Conservation (phyloP, 2,113 vertebrate genomes). For the Chaetorhynchus papuensis region DNA sequence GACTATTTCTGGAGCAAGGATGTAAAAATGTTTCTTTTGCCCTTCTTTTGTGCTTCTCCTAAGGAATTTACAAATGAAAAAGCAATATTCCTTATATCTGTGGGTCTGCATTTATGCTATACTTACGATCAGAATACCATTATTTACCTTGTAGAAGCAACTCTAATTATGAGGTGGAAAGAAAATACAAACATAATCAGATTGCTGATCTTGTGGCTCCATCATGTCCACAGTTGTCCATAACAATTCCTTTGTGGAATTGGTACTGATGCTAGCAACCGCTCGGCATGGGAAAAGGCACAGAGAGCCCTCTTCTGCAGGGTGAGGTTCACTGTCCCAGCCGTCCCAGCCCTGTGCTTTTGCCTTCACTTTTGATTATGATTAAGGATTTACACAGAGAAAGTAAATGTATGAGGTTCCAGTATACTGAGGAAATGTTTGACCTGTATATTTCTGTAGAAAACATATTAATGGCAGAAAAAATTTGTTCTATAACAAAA, state of each 20-base stretch:
- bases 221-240: not conserved
- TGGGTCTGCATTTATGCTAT: not conserved
- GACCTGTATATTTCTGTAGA: not conserved
- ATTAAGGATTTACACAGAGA: not conserved
- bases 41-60: not conserved
- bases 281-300: not conserved
- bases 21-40: not conserved
- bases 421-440: not conserved
- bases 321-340: not conserved
- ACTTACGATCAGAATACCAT: not conserved
- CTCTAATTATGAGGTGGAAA: not conserved
- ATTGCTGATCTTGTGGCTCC: not conserved
- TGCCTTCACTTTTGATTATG: not conserved
- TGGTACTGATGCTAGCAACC: not conserved
- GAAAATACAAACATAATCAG: not conserved
- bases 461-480: not conserved
- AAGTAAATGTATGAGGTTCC: not conserved
- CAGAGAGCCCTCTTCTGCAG: fast-evolving
- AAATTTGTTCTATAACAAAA: not conserved
- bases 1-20: not conserved
- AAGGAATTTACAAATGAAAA: not conserved
- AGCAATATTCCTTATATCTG: not conserved
- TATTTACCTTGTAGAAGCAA: not conserved
- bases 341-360: not conserved
- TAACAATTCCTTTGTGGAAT: not conserved